A percentile compares a stretch with the other conserved stretches of the same genome.
Evolutionary conservation across 2,888 invertebrate genomes (phyloP).

Genomic region (Platerodrilus igneus): DNA sequence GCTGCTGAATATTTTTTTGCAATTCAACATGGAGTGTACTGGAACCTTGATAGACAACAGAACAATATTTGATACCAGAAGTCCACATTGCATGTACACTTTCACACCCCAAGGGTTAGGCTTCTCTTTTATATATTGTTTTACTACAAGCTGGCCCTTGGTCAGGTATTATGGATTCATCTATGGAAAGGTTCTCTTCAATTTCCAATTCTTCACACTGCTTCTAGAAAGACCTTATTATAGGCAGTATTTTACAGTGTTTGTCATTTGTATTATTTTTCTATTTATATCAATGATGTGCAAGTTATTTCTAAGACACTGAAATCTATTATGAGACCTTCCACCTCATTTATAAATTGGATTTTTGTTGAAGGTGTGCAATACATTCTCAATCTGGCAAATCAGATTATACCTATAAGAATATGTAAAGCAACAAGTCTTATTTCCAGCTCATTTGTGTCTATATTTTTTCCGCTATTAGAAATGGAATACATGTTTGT

Average conservation of each 20-base stretch:
- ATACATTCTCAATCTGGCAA: slow-evolving; percentile 16
- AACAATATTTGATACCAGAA: slow-evolving; percentile 23
- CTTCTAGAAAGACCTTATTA: no score
- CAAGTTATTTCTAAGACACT: slow-evolving; percentile 18
- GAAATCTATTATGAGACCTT: slow-evolving; percentile 19
- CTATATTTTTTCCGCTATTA: slow-evolving; percentile 20
- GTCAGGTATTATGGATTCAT: slow-evolving; percentile 19
- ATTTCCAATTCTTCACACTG: slow-evolving; percentile 20
- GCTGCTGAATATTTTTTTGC: slow-evolving; percentile 15
- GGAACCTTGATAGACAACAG: slow-evolving; percentile 20
- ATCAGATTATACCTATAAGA: slow-evolving; percentile 22
- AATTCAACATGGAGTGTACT: slow-evolving; percentile 10
- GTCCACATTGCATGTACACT: slow-evolving; percentile 23
- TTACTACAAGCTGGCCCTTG: no score
- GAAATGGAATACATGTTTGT: slow-evolving; percentile 22
- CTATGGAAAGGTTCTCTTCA: slow-evolving; percentile 21
- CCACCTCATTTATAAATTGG: slow-evolving; percentile 16
- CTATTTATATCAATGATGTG: slow-evolving; percentile 16
- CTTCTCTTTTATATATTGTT: slow-evolving; percentile 20
- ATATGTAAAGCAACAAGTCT: slow-evolving; percentile 22
- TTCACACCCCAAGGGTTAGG: slow-evolving; percentile 20
- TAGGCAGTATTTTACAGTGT: no score
- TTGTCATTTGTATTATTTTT: no score
- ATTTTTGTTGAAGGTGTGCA: slow-evolving; percentile 23
- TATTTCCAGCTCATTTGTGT: slow-evolving; percentile 18